Conservation (phyloP, 2,113 vertebrate species). For the Anseranas semipalmata region DNA sequence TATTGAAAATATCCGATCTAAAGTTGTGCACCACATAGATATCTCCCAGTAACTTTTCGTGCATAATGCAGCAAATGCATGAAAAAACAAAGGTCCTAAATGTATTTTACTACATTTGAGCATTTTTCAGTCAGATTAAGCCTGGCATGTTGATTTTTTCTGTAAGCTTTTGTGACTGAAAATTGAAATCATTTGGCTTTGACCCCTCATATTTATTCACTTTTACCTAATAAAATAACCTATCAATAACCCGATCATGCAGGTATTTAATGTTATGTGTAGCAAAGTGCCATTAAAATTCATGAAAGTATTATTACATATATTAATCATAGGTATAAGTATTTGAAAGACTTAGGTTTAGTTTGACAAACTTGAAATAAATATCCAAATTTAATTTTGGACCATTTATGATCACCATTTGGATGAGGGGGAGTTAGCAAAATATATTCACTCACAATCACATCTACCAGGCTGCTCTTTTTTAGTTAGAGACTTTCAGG, state of each 20-base stretch:
- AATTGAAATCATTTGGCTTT: not conserved
- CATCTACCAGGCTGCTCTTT: not conserved
- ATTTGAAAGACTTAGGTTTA: not conserved
- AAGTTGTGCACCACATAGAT: not conserved
- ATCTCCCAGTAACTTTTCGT: not conserved
- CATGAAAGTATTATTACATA: not conserved
- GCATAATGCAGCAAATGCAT: not conserved
- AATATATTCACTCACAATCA: not conserved
- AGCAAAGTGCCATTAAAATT: not conserved
- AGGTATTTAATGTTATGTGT: not conserved
- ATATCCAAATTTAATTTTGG: not conserved
- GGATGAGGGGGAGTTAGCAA: accelerated
- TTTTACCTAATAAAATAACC: not conserved
- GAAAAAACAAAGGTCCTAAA: not conserved
- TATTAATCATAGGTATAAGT: not conserved
- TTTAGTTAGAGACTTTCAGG: not conserved
- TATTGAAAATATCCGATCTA: not conserved
- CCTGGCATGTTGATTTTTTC: not conserved
- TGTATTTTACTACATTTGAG: not conserved
- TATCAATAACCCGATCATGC: not conserved
- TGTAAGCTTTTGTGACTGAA: not conserved
- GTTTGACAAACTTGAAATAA: not conserved
- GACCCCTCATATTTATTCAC: not conserved
- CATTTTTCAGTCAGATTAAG: not conserved
- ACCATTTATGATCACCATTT: not conserved